Evolutionary conservation across 53 echinoderm and acorn worm genomes (phyloP).

Genomic region (Antedon mediterranea): DNA sequence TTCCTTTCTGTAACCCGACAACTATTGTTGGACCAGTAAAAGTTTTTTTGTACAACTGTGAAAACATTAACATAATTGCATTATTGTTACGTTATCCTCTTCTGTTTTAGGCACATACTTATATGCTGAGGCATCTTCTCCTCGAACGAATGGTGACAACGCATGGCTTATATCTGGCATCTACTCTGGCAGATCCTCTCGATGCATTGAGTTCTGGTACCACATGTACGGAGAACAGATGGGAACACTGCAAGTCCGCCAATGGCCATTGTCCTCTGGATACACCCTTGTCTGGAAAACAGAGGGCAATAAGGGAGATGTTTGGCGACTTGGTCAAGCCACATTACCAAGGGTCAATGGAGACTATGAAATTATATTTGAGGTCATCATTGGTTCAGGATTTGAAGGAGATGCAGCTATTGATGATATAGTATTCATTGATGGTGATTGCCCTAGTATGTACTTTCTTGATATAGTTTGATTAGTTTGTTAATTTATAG

Average conservation of each 20-base stretch:
- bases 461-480: no score
- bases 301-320: slow-evolving; percentile 30
- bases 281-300: slow-evolving; percentile 4
- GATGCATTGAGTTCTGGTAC: slow-evolving; percentile 56
- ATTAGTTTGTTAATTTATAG: no score
- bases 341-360: not conserved
- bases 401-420: slow-evolving; percentile 42
- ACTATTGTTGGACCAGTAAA: no score
- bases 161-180: slow-evolving; percentile 33
- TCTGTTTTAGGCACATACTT: slow-evolving; percentile 39
- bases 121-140: slow-evolving; percentile 41
- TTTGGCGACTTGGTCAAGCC: slow-evolving; percentile 42
- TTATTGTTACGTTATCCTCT: not conserved
- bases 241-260: slow-evolving; percentile 37
- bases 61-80: not conserved
- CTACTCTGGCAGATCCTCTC: slow-evolving; percentile 11
- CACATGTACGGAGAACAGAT: slow-evolving; percentile 51
- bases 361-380: slow-evolving; percentile 17
- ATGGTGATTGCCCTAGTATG: slow-evolving; percentile 53
- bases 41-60: not conserved
- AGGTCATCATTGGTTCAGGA: slow-evolving; percentile 33
- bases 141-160: slow-evolving; percentile 3
- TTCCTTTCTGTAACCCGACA: no score
- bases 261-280: slow-evolving; percentile 4
- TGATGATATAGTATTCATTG: slow-evolving; percentile 47